Evolutionary conservation across 1,140 invertebrate genomes (phyloP), one percentile per base, ranked within the genome.

Genomic region (Listronotus bonariensis): DNA sequence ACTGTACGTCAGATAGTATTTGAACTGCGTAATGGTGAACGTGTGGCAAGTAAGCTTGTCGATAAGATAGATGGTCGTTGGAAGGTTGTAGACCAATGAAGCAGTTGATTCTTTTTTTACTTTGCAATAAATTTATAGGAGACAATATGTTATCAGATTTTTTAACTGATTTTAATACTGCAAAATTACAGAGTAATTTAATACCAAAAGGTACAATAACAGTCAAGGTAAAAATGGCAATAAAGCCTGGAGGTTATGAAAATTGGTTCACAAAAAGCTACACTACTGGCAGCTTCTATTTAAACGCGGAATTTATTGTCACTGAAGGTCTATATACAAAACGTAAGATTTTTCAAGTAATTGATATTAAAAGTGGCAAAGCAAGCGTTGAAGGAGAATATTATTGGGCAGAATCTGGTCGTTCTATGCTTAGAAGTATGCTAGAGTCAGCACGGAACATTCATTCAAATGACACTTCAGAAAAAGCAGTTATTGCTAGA

Each of bases 331-430:
- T 7, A 41, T 41, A 41, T 41, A 7, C 38, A 41, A 41, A 41
- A 41, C 38, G 38, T 41, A 41, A 41, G 38, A 41, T 41, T 41
- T 41, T 3, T 41, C 38, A 41, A 41, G 38, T 41, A 41, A 41
- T 41, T 41, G 38, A 7, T n/a, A 41, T 41, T 41, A 41, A 41
- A 41, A 41, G 38, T 41, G 38, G 38, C 38, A 41, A 41, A 41
- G 38, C 38, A 41, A 41, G 38, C 38, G 38, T 41, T 41, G 38
- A 41, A 41, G 38, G 7, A 41, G 38, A 7, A 41, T 11, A 7
- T 41, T 12, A 2, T 2, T 2, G 38, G 38, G 38, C 2, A 7
- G 7, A 41, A 41, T 3, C 1, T 2, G 38, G 38, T 41, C 38
- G 38, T 41, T 2, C 38, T 41, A 41, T 41, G 38, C 2, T 41